Conservation (phyloP, 2,797 vertebrate species). For the Microctenopoma steveboyesi region DNA sequence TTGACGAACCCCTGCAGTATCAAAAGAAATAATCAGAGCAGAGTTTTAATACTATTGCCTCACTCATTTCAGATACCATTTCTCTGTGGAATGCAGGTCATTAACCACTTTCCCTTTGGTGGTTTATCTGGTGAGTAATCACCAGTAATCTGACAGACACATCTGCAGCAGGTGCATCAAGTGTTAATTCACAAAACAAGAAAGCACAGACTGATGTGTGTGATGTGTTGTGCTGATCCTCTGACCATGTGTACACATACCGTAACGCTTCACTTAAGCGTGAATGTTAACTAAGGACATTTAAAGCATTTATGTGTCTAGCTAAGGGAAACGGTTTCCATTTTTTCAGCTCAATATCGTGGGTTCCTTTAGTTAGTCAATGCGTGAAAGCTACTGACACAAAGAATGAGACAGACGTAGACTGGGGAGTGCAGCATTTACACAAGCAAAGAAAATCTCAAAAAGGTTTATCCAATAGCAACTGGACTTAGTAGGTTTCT, state of each 20-base stretch:
- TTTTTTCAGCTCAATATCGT: too few species aligned
- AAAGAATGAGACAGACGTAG: neutral
- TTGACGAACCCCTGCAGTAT: neutral
- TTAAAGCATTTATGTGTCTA: too few species aligned
- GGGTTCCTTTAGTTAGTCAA: neutral
- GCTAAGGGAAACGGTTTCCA: too few species aligned
- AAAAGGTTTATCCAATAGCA: too few species aligned
- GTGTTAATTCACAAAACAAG: neutral
- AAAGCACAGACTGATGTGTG: too few species aligned
- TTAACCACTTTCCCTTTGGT: neutral
- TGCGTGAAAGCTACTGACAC: constrained; percentile 1
- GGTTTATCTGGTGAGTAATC: constrained; percentile 11
- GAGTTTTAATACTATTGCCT: too few species aligned
- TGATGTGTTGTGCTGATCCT: neutral
- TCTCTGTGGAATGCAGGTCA: neutral
- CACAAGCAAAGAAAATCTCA: too few species aligned
- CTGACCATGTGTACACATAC: neutral
- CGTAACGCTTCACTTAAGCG: neutral
- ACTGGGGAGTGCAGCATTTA: too few species aligned
- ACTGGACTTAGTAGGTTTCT: too few species aligned
- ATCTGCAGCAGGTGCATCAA: neutral
- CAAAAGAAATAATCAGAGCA: neutral
- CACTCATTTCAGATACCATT: neutral
- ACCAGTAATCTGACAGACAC: neutral
- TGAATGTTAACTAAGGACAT: too few species aligned